phyloP scores from a whole-genome alignment of 2,888 invertebrate genomes.

The Perdita meconis region DNA sequence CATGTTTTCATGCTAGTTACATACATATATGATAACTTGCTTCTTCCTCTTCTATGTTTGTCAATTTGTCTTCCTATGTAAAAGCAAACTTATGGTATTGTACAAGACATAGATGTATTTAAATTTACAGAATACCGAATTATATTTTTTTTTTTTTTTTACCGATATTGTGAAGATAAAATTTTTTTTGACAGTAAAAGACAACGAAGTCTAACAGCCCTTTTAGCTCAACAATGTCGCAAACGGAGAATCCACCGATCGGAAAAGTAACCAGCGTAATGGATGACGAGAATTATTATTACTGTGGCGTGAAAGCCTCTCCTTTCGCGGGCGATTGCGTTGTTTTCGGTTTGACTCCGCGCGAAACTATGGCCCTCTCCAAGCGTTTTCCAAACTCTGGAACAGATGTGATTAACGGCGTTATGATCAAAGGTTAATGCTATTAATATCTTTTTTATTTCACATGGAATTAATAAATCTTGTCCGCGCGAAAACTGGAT shows the following conservation, averaged over 20 bases:
- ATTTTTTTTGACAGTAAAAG: slow-evolving; percentile 77
- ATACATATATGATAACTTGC: slow-evolving; percentile 14
- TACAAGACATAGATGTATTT: too few species aligned
- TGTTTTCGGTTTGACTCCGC: slow-evolving; percentile 90
- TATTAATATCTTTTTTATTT: slow-evolving; percentile 11
- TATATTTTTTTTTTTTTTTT: too few species aligned
- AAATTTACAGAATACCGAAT: too few species aligned
- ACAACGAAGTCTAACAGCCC: slow-evolving; percentile 76
- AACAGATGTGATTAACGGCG: slow-evolving; percentile 89
- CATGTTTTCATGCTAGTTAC: not conserved
- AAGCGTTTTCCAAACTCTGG: slow-evolving; percentile 89
- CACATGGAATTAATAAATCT: not conserved
- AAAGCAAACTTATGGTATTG: too few species aligned
- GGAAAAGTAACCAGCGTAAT: slow-evolving; percentile 73
- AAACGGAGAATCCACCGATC: slow-evolving; percentile 64
- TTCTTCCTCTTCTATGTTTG: slow-evolving; percentile 1
- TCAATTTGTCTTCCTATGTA: too few species aligned
- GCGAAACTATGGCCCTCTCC: slow-evolving; percentile 89
- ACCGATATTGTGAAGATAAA: slow-evolving; percentile 11
- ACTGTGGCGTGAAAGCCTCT: slow-evolving; percentile 92
- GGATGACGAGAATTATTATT: slow-evolving; percentile 87
- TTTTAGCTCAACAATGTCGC: slow-evolving; percentile 60
- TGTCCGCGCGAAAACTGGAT: too few species aligned
- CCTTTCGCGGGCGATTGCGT: slow-evolving; percentile 90
- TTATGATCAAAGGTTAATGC: slow-evolving; percentile 87